Conservation (phyloP, 2,797 vertebrate species). For the Coluber constrictor region DNA sequence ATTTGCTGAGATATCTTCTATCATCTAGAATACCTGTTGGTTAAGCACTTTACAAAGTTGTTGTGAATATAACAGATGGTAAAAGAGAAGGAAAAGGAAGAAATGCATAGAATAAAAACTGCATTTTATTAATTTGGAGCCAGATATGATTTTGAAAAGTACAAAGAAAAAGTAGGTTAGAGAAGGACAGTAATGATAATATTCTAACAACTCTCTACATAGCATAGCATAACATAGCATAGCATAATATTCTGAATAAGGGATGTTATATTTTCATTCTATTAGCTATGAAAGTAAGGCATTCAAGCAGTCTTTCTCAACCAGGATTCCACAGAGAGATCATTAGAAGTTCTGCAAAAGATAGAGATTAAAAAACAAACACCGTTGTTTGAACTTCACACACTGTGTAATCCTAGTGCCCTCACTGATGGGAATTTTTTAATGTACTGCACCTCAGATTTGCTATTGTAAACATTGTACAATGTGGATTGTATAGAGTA, state of each 20-base stretch:
- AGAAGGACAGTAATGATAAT: neutral
- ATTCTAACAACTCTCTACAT: neutral
- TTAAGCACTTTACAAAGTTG: neutral
- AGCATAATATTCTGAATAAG: neutral
- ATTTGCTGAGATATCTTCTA: neutral
- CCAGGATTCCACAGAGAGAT: neutral
- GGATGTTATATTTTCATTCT: neutral
- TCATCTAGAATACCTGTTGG: slow-evolving; percentile 14
- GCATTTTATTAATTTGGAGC: neutral
- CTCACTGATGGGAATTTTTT: neutral
- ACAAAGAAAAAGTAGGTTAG: neutral
- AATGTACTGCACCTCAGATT: neutral
- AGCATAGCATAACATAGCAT: neutral
- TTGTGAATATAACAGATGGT: neutral
- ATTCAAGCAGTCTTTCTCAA: neutral
- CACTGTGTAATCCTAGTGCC: neutral
- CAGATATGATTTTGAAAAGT: neutral
- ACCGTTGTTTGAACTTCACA: neutral
- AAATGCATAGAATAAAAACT: neutral
- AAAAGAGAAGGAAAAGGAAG: neutral
- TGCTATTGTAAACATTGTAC: neutral
- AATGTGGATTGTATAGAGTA: neutral
- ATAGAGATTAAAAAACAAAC: neutral
- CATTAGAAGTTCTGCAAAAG: neutral
- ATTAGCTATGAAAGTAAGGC: neutral